A percentile compares a stretch with the other conserved stretches of the same genome.
Conservation (phyloP, 2,888 invertebrate species). For the Microctonus hyperodae region DNA sequence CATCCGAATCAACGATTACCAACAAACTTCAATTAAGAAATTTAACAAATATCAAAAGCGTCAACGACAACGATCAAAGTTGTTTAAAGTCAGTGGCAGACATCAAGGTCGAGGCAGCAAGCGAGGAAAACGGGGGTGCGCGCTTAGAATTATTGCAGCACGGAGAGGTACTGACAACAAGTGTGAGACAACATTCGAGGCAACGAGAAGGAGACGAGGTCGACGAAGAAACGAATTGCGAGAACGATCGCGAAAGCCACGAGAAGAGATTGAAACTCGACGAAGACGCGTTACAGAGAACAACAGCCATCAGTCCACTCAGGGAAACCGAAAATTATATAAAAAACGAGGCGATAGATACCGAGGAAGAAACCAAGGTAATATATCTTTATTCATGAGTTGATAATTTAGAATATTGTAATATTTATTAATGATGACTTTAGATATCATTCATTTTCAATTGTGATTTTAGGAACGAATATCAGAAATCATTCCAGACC, state of each 20-base stretch:
- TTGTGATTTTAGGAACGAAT: constrained; percentile 48
- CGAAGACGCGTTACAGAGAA: constrained; percentile 40
- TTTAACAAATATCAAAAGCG: constrained; percentile 43
- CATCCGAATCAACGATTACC: constrained; percentile 5
- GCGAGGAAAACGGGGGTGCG: constrained; percentile 64
- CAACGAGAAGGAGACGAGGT: constrained; percentile 46
- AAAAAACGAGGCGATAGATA: constrained; percentile 41
- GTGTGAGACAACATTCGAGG: constrained; percentile 36
- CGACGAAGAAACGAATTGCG: constrained; percentile 46
- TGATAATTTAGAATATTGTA: not conserved
- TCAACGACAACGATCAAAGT: constrained; percentile 38
- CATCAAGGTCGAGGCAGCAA: constrained; percentile 64
- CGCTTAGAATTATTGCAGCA: constrained; percentile 49
- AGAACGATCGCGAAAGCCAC: constrained; percentile 56
- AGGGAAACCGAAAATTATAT: constrained; percentile 48
- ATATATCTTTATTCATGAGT: not conserved
- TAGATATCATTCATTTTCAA: not conserved
- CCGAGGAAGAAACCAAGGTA: constrained; percentile 58
- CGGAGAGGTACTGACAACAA: constrained; percentile 37
- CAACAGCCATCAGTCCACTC: constrained; percentile 49
- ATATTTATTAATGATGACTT: no score
- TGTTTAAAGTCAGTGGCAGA: constrained; percentile 60
- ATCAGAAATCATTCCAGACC: constrained; percentile 55
- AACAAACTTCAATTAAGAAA: constrained; percentile 29
- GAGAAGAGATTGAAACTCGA: constrained; percentile 55